Conservation (phyloP, 2,888 invertebrate species). For the Drosophila subsilvestris region DNA sequence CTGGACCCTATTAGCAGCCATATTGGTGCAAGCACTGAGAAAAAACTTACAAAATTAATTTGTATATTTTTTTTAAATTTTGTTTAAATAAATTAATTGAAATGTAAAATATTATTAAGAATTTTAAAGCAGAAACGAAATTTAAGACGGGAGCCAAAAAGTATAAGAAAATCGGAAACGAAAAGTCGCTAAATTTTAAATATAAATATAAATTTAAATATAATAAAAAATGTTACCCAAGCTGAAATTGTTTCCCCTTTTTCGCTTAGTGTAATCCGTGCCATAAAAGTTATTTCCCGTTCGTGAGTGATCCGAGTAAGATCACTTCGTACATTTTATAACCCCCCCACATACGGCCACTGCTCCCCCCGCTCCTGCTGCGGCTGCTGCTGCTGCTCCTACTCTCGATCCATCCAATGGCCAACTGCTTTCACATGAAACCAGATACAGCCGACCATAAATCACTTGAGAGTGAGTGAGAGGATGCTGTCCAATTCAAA, state of each 20-base stretch:
- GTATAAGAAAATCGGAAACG: too few relatives aligned
- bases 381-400: background rate
- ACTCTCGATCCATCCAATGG: constrained; percentile 10
- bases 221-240: too few relatives aligned
- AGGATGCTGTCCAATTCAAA: constrained; percentile 22
- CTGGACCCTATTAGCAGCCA: constrained; percentile 43
- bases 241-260: too few relatives aligned
- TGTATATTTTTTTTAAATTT: too few relatives aligned
- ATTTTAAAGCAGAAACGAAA: too few relatives aligned
- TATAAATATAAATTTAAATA: too few relatives aligned
- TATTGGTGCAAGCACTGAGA: constrained; percentile 25
- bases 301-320: constrained; percentile 74
- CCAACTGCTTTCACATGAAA: constrained; percentile 59
- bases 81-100: too few relatives aligned
- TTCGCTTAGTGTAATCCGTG: constrained; percentile 15
- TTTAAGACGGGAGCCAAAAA: too few relatives aligned
- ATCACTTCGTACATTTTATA: constrained; percentile 68
- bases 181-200: too few relatives aligned
- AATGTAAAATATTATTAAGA: too few relatives aligned
- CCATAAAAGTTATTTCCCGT: constrained; percentile 70
- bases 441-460: constrained; percentile 55
- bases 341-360: constrained; percentile 19
- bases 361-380: background rate
- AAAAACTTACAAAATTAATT: too few relatives aligned
- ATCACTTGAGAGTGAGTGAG: constrained; percentile 57